These are phyloP conservation scores for Rallus limicola DNA, from an alignment of 2,113 vertebrate species.

Conservation along the genomic window DNA sequence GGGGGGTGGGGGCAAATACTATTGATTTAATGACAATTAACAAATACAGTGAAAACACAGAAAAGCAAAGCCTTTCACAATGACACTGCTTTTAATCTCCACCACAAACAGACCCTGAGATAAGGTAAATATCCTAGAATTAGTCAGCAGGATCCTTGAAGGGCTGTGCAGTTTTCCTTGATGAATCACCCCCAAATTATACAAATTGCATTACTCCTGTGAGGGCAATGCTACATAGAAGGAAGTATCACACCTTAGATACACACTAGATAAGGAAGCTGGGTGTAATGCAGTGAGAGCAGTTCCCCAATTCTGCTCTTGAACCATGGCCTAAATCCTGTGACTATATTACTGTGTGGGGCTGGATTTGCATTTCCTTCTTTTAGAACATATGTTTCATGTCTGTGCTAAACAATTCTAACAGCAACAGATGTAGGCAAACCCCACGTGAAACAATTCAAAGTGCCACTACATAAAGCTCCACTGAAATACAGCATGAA, in stretches of 20 bases:
- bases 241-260: constrained; percentile 28
- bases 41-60: neutral
- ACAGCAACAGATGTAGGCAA: neutral
- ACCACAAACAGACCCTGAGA: neutral
- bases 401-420: neutral
- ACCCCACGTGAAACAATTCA: neutral
- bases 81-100: neutral
- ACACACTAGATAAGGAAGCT: neutral
- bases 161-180: constrained; percentile 15
- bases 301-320: neutral
- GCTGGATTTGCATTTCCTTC: neutral
- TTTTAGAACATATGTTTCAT: neutral
- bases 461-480: neutral
- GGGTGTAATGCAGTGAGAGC: neutral
- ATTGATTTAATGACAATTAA: neutral
- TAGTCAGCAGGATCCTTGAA: constrained; percentile 34
- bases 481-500: neutral
- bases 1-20: neutral
- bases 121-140: constrained; percentile 42
- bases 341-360: rapidly evolving
- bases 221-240: neutral
- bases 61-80: neutral
- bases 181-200: constrained; percentile 28
- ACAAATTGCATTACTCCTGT: neutral
- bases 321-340: neutral